These are phyloP conservation scores for Athripsodes cinereus DNA, from an alignment of 2,888 invertebrate species.

Conservation along the genomic window DNA sequence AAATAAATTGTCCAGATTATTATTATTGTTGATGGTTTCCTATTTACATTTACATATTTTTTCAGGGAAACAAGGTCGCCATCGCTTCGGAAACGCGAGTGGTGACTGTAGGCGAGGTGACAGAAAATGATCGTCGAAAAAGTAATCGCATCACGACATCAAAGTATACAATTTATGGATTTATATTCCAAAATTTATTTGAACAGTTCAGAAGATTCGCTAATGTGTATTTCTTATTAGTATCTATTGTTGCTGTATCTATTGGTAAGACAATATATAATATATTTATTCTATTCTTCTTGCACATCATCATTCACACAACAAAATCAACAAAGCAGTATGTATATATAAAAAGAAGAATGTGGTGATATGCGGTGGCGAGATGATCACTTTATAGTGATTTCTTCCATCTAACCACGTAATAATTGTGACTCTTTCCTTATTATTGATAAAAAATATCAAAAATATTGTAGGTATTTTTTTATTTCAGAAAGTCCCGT, in stretches of 20 bases:
- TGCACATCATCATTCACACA: background rate
- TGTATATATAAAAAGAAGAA: no score
- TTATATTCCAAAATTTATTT: conserved; percentile 73
- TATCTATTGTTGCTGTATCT: conserved; percentile 62
- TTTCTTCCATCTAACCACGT: no score
- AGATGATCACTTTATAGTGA: no score
- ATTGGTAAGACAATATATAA: conserved; percentile 44
- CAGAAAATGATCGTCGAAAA: conserved; percentile 38
- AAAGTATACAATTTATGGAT: conserved; percentile 73
- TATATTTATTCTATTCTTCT: no score
- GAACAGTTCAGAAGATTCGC: conserved; percentile 80
- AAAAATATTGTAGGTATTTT: background rate
- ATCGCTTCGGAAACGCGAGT: conserved; percentile 52
- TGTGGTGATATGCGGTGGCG: no score
- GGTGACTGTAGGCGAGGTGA: conserved; percentile 51
- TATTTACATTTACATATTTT: no score
- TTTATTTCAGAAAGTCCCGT: conserved; percentile 60
- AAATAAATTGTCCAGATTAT: no score
- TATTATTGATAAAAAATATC: background rate
- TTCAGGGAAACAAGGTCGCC: conserved; percentile 56
- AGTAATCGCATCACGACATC: conserved; percentile 57
- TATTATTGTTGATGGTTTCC: no score
- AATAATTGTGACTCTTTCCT: background rate
- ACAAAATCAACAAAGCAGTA: background rate
- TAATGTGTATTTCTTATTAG: conserved; percentile 77